phyloP scores from a whole-genome alignment of 2,888 invertebrate species.

The Belgica antarctica region DNA sequence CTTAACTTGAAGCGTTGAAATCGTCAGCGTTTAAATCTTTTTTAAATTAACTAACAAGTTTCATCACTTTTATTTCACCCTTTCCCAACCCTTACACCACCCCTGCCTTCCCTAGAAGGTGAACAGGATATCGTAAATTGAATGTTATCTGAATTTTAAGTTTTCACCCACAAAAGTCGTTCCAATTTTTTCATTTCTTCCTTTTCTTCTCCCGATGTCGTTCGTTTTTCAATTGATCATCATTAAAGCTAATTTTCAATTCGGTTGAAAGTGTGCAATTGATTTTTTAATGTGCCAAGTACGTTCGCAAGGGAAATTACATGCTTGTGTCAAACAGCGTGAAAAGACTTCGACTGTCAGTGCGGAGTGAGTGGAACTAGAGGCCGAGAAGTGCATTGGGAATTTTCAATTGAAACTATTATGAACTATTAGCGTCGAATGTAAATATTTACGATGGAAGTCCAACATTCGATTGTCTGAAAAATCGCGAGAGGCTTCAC shows the following conservation, averaged over 20 bases:
- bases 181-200: not conserved
- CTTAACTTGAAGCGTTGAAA: too few species aligned
- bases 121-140: slow-evolving; percentile 15
- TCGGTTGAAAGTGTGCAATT: slow-evolving; percentile 5
- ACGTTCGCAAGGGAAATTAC: slow-evolving; percentile 15
- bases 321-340: not conserved
- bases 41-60: not conserved
- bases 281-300: slow-evolving; percentile 13
- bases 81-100: not conserved
- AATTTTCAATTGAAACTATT: slow-evolving; percentile 27
- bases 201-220: not conserved
- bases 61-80: not conserved
- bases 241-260: slow-evolving; percentile 8
- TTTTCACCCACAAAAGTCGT: not conserved
- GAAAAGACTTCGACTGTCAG: not conserved
- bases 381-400: slow-evolving; percentile 4
- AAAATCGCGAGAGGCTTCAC: not conserved
- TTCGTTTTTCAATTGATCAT: not conserved
- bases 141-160: not conserved
- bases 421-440: not conserved
- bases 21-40: too few species aligned
- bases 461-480: not conserved
- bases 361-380: too few species aligned
- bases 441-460: slow-evolving; percentile 20
- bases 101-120: not conserved